phyloP scores from a whole-genome alignment of 2,888 invertebrate species.

The Synergus itoensis region DNA sequence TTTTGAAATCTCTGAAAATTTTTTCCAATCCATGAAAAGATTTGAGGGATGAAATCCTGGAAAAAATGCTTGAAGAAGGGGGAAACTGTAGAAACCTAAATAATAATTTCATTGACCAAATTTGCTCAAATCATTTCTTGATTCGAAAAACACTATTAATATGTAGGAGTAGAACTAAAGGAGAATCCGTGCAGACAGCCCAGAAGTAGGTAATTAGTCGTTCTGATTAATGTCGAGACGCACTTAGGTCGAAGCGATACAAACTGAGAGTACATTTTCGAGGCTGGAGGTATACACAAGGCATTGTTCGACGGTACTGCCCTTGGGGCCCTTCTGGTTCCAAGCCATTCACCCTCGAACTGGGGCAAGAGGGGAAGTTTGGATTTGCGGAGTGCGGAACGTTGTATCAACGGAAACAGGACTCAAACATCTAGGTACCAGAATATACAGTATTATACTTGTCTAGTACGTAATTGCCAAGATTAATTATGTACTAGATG shows the following conservation, averaged over 20 bases:
- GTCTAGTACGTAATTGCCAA: conserved; percentile 68
- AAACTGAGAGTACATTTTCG: conserved; percentile 5
- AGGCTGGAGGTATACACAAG: not conserved
- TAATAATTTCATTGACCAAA: no score
- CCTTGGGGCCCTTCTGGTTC: not conserved
- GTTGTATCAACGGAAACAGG: conserved; percentile 57
- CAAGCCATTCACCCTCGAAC: not conserved
- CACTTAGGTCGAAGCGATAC: not conserved
- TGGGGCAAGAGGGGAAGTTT: conserved; percentile 39
- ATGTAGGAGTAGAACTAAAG: not conserved
- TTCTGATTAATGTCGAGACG: conserved; percentile 13
- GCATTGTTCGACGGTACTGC: not conserved
- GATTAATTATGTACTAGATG: conserved; percentile 73
- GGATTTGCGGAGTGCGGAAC: conserved; percentile 59
- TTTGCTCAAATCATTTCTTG: not conserved
- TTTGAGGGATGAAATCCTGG: no score
- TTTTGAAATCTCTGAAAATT: no score
- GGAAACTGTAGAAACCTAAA: no score
- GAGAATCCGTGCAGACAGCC: no score
- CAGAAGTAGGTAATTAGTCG: not conserved
- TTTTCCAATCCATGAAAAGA: no score
- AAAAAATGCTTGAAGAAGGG: no score
- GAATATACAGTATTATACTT: conserved; percentile 64
- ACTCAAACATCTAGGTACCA: conserved; percentile 53
- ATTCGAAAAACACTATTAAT: not conserved